Evolutionary conservation across 2,113 vertebrate species (phyloP), one percentile per base, ranked within the genome.

Genomic region (Hydropotes inermis): DNA sequence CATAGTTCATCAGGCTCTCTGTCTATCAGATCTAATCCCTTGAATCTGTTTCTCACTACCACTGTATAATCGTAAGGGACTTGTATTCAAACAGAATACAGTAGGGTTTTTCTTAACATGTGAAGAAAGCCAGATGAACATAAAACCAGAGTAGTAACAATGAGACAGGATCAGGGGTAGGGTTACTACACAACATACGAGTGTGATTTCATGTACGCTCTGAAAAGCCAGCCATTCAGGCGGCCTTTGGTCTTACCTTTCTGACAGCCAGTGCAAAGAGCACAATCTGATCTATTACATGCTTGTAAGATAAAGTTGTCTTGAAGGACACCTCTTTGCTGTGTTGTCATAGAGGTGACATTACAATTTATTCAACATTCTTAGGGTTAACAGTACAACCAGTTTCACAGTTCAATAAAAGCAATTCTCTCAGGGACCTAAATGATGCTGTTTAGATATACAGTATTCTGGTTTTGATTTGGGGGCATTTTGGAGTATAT

Each of bases 171-270:
- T 67, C 39, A 21, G 89, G 23, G 54, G 45, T 25, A 60, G 50
- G 36, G 23, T 27, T 43, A 39, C 39, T 19, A 23, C 15, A 25
- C n/a, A 8, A 2, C 2, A 1, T 21, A 3, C 50, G 21, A 7
- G 25, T 27, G 1, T 12, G 15, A 45, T 14, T 47, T 36, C 45
- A 33, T 0, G 0, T 5, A 7, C 1, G 2, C 30, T 19, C 4
- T 1, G 12, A 67, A 39, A 55, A 36, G 7, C n/a, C 33, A 28
- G 2, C 23, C 50, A 16, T 13, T 33, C 55, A 16, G 6, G 13
- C 4, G 28, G 82, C 36, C 70, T 21, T 52, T 13, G 58, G 50
- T 0, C 30, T 60, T 13, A 12, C 47, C 61, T 50, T 84, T 43
- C 30, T 28, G 87, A 96, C 1, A 60, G 39, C 45, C 52, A 55